These are phyloP conservation scores for Rhabditoides inermis DNA, from an alignment of 2,888 invertebrate species.

Conservation along the genomic window DNA sequence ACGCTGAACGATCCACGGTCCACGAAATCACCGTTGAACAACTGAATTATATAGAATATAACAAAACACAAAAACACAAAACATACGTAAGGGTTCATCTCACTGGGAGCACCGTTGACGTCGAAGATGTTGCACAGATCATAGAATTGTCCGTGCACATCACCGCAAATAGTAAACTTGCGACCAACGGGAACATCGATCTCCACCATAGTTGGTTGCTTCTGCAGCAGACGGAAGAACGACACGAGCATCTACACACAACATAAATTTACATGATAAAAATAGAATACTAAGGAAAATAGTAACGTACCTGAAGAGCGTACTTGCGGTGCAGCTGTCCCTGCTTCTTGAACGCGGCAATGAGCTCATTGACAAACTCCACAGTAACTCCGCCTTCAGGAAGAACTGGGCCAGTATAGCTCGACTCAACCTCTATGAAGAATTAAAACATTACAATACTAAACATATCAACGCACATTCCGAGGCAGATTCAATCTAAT, in stretches of 20 bases:
- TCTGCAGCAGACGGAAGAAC: too few species aligned
- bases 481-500: too few species aligned
- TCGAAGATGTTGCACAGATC: conserved; percentile 95
- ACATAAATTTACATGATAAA: too few species aligned
- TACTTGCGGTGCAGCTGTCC: conserved; percentile 89
- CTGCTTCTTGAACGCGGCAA: conserved; percentile 80
- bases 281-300: too few species aligned
- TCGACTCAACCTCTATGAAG: conserved; percentile 88
- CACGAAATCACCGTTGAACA: conserved; percentile 98
- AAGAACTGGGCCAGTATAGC: too few species aligned
- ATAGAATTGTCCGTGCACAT: conserved; percentile 97
- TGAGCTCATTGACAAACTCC: conserved; percentile 77
- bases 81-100: conserved; percentile 83
- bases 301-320: conserved; percentile 94
- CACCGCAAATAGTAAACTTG: conserved; percentile 92
- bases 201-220: conserved; percentile 79
- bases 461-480: too few species aligned
- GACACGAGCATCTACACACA: too few species aligned
- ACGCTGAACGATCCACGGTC: conserved; percentile 98
- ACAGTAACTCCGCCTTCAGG: conserved; percentile 81
- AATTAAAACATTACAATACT: too few species aligned
- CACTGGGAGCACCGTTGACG: conserved; percentile 88
- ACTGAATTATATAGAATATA: conserved; percentile 53
- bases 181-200: conserved; percentile 63
- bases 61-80: conserved; percentile 24